Conservation (phyloP, 2,888 invertebrate species). For the Itoplectis maculator region DNA sequence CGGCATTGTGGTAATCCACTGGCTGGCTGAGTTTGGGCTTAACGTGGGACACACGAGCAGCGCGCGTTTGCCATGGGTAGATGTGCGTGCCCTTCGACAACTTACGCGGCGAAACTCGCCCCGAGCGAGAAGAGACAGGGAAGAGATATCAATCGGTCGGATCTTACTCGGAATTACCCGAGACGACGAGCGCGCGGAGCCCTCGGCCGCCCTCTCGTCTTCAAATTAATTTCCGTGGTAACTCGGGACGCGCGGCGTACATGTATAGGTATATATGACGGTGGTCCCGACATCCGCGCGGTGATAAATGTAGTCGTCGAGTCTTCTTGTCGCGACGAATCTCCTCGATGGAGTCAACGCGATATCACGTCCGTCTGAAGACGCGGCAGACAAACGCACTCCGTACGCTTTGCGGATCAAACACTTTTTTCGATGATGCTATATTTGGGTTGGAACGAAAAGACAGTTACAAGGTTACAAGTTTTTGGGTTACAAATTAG, state of each 20-base stretch:
- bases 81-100: constrained; percentile 55
- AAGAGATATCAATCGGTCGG: constrained; percentile 55
- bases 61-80: constrained; percentile 48
- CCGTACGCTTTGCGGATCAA: no score
- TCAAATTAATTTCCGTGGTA: constrained; percentile 54
- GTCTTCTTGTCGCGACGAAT: background rate
- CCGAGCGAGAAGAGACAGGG: constrained; percentile 41
- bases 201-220: constrained; percentile 22
- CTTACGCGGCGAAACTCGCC: constrained; percentile 54
- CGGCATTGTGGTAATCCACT: constrained; percentile 61
- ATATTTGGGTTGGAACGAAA: no score
- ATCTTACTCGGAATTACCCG: constrained; percentile 34
- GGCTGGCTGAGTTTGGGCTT: constrained; percentile 60
- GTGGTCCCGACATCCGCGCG: background rate
- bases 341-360: background rate
- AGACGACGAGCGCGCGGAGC: no score
- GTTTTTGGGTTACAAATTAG: no score
- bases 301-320: constrained; percentile 6
- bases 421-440: no score
- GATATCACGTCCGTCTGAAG: background rate
- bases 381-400: no score
- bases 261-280: no score
- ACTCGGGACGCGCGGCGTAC: constrained; percentile 24
- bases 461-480: no score
- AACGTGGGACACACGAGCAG: constrained; percentile 45